Conservation (phyloP, 2,888 invertebrate genomes). For the Rotaria magnacalcarata region DNA sequence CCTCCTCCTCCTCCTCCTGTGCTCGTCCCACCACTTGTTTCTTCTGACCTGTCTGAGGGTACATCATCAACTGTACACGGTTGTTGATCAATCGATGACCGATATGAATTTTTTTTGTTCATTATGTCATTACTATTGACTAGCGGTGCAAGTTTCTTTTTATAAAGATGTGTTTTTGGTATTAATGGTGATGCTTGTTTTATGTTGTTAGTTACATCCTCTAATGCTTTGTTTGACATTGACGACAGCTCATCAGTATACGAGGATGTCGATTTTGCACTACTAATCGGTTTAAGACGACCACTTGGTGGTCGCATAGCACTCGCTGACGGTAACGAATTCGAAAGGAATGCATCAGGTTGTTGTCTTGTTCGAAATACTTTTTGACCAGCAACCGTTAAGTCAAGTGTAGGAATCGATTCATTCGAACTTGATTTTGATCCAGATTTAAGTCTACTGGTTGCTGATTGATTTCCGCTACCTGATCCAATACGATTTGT, state of each 20-base stretch:
- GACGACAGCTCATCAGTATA: background rate
- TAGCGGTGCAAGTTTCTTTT: slow-evolving; percentile 30
- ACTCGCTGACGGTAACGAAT: background rate
- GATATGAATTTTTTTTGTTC: slow-evolving; percentile 8
- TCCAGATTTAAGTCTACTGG: background rate
- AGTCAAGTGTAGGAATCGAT: slow-evolving; percentile 9
- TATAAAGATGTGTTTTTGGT: slow-evolving; percentile 16
- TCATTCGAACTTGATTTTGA: slow-evolving; percentile 19
- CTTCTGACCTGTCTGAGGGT: slow-evolving; percentile 19
- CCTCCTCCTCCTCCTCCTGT: background rate
- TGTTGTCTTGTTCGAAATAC: background rate
- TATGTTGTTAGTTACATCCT: background rate
- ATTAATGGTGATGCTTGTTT: background rate
- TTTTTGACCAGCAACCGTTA: slow-evolving; percentile 27
- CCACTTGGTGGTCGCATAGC: slow-evolving; percentile 26
- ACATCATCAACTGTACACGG: background rate
- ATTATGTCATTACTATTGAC: slow-evolving; percentile 1
- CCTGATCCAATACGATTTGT: slow-evolving; percentile 18
- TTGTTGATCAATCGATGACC: background rate
- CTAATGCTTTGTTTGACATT: background rate
- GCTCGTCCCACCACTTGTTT: slow-evolving; percentile 5
- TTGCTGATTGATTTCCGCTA: background rate
- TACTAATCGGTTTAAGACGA: slow-evolving; percentile 11
- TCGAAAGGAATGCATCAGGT: background rate
- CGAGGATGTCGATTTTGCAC: background rate